Evolutionary conservation across 1,140 invertebrate species (phyloP).

Genomic region (Drosophila funebris): DNA sequence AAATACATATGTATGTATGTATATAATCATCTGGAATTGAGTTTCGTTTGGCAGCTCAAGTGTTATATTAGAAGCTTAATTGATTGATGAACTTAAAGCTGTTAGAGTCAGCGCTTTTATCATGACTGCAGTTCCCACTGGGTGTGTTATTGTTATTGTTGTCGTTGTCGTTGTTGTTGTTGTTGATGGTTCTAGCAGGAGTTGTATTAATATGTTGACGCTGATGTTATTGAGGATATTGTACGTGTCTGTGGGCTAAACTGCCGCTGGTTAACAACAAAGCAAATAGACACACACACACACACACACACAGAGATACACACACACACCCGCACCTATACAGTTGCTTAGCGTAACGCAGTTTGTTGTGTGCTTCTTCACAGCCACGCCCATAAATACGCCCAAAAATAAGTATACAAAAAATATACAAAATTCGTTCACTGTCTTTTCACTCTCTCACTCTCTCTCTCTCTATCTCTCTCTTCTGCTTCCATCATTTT

Average conservation of each 20-base stretch:
- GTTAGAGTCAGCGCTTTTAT: neutral
- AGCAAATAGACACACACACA: conserved; percentile 1
- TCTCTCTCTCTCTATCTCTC: neutral
- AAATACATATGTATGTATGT: too few relatives aligned
- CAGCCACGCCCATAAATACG: conserved; percentile 1
- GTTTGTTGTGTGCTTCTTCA: neutral
- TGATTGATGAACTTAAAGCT: conserved; percentile 5
- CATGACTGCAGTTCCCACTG: neutral
- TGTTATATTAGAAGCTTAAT: neutral
- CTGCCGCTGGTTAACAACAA: conserved; percentile 10
- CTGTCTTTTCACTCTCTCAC: too few relatives aligned
- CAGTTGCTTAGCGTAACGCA: conserved; percentile 12
- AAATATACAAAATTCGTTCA: too few relatives aligned
- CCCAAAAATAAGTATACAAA: neutral
- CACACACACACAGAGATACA: neutral
- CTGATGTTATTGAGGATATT: conserved; percentile 37
- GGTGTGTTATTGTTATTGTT: neutral
- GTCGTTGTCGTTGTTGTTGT: neutral
- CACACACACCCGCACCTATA: neutral
- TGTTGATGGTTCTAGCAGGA: neutral
- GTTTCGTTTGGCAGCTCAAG: neutral
- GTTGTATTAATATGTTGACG: conserved; percentile 35
- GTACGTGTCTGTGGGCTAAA: conserved; percentile 11
- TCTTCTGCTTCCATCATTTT: too few relatives aligned
- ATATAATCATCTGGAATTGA: neutral